These are phyloP conservation scores for Drosophila austrosaltans DNA, from an alignment of 2,888 invertebrate species.

Conservation along the genomic window DNA sequence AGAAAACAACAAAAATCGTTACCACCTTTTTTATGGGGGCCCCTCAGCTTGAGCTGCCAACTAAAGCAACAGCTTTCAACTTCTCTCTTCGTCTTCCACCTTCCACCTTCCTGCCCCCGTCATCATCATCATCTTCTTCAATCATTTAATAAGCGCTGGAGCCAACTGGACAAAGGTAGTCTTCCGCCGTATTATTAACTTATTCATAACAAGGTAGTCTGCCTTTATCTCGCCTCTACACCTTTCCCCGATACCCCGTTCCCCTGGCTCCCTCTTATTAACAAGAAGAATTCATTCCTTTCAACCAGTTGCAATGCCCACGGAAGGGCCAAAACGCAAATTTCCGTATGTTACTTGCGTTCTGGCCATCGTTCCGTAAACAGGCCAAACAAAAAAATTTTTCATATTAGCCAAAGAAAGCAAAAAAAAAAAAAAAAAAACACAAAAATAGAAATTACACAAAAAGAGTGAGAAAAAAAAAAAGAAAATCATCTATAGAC, in stretches of 20 bases:
- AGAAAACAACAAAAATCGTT: slow-evolving; percentile 53
- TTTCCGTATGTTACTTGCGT: not conserved
- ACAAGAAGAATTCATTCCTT: not conserved
- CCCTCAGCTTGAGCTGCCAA: slow-evolving; percentile 35
- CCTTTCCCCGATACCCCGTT: not conserved
- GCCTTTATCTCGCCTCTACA: not conserved
- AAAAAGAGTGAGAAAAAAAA: too few species aligned
- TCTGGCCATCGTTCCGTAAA: not conserved
- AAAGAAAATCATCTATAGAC: not conserved
- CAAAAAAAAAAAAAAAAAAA: not conserved
- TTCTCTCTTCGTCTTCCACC: slow-evolving; percentile 40
- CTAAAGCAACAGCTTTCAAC: slow-evolving; percentile 2
- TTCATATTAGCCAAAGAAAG: too few species aligned
- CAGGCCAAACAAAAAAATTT: not conserved
- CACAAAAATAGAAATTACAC: not conserved
- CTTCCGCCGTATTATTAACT: slow-evolving; percentile 84
- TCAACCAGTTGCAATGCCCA: slow-evolving; percentile 4
- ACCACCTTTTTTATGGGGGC: slow-evolving; percentile 70
- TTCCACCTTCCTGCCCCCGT: not conserved
- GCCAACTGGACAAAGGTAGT: slow-evolving; percentile 77
- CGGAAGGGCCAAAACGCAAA: slow-evolving; percentile 6
- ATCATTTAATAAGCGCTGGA: slow-evolving; percentile 78
- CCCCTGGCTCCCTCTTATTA: too few species aligned
- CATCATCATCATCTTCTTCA: slow-evolving; percentile 50
- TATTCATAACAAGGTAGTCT: slow-evolving; percentile 82